Percentiles rank a stretch among this genome's conserved stretches.
Conservation (phyloP, 2,888 invertebrate species). For the Epinotia bilunana region DNA sequence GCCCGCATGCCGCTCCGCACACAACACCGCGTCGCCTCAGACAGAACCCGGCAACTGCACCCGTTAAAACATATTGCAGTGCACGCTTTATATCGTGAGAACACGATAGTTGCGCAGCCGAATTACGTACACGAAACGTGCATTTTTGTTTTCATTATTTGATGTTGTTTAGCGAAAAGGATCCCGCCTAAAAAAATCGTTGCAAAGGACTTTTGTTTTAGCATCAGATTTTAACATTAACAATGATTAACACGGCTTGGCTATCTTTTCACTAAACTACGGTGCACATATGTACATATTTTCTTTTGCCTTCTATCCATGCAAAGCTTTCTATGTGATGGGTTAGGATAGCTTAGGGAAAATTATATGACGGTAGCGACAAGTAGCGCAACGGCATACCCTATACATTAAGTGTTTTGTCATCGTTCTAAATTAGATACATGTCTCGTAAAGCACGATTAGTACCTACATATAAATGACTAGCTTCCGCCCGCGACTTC, state of each 20-base stretch:
- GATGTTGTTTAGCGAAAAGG: not conserved
- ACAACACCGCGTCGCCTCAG: constrained; percentile 5
- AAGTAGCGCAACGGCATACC: too few species aligned
- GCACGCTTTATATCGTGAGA: not conserved
- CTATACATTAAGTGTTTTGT: too few species aligned
- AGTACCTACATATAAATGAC: not conserved
- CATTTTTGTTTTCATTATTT: not conserved
- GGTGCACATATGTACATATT: not conserved
- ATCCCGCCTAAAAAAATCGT: not conserved
- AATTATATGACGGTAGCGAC: not conserved
- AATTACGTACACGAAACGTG: not conserved
- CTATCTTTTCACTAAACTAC: not conserved
- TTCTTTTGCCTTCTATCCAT: not conserved
- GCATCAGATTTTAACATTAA: not conserved
- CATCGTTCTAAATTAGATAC: not conserved
- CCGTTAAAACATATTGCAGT: not conserved
- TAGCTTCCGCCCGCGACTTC: too few species aligned
- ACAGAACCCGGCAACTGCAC: constrained; percentile 5
- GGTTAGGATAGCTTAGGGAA: not conserved
- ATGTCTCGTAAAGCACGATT: too few species aligned
- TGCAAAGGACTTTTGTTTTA: not conserved
- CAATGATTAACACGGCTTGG: too few species aligned
- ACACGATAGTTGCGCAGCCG: not conserved
- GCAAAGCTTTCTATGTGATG: not conserved
- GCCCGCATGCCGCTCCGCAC: constrained; percentile 10